Conservation (phyloP, 2,797 vertebrate genomes). For the Cossypha caffra region DNA sequence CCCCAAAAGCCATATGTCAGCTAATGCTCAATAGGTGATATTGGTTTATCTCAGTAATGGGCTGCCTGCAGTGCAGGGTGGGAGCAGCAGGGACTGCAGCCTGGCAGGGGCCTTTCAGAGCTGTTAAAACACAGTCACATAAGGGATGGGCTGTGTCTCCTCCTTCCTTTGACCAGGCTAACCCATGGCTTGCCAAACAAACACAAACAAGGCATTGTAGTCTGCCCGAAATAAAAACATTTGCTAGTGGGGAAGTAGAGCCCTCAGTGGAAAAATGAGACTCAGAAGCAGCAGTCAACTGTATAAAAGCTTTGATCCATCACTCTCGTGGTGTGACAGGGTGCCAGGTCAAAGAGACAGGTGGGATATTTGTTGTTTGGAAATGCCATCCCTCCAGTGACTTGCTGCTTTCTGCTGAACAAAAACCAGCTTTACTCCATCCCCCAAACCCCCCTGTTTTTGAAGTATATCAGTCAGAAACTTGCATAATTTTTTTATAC, state of each 20-base stretch:
- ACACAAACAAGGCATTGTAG: neutral
- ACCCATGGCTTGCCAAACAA: neutral
- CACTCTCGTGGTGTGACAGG: neutral
- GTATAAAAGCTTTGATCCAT: slow-evolving; percentile 1
- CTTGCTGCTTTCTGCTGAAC: neutral
- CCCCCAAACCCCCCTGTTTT: rapidly evolving
- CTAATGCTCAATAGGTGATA: neutral
- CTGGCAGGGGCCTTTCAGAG: neutral
- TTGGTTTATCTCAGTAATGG: neutral
- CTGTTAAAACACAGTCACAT: neutral
- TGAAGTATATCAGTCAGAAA: neutral
- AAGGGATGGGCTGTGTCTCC: neutral
- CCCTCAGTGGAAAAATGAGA: slow-evolving; percentile 1
- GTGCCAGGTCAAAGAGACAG: neutral
- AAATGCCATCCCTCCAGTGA: neutral
- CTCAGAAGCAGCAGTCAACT: neutral
- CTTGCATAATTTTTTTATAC: neutral
- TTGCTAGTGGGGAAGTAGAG: slow-evolving; percentile 8
- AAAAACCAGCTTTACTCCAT: neutral
- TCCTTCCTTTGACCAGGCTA: neutral
- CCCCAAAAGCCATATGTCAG: neutral
- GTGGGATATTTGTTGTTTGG: neutral
- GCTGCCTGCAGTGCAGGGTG: neutral
- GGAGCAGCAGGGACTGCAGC: neutral
- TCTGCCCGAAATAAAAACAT: neutral